These are phyloP conservation scores for Chesias legatella DNA, from an alignment of 2,888 invertebrate genomes.

Conservation along the genomic window DNA sequence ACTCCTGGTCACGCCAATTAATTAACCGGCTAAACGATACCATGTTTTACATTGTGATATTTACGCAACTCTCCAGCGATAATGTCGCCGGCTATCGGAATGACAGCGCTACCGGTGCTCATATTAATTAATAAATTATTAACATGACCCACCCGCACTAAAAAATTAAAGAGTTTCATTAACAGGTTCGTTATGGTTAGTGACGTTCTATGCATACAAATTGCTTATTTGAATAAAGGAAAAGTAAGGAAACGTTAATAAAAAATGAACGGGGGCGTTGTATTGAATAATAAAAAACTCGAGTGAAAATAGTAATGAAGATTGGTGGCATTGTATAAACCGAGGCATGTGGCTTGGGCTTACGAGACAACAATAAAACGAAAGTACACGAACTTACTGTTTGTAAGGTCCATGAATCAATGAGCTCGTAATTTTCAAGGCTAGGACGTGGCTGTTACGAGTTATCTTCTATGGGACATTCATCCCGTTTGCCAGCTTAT, in stretches of 20 bases:
- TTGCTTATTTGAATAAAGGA: slow-evolving; percentile 62
- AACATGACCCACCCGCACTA: slow-evolving; percentile 65
- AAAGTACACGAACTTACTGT: slow-evolving; percentile 47
- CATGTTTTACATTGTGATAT: slow-evolving; percentile 77
- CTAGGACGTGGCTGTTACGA: slow-evolving; percentile 31
- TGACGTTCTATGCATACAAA: slow-evolving; percentile 67
- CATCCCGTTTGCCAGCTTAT: no score
- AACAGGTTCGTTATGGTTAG: slow-evolving; percentile 61
- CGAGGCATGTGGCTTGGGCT: slow-evolving; percentile 30
- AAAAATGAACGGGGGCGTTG: slow-evolving; percentile 24
- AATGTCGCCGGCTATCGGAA: slow-evolving; percentile 66
- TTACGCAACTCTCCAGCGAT: slow-evolving; percentile 74
- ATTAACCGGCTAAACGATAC: slow-evolving; percentile 78
- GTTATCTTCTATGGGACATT: no score
- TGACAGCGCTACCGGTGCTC: slow-evolving; percentile 60
- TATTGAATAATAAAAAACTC: slow-evolving; percentile 7
- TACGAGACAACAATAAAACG: slow-evolving; percentile 48
- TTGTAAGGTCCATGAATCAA: slow-evolving; percentile 53
- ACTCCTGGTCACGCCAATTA: slow-evolving; percentile 71
- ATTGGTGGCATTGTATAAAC: slow-evolving; percentile 14
- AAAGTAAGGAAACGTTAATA: slow-evolving; percentile 45
- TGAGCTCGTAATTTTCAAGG: slow-evolving; percentile 44
- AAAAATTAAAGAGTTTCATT: slow-evolving; percentile 73
- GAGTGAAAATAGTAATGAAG: slow-evolving; percentile 22
- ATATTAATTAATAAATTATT: slow-evolving; percentile 74